Evolutionary conservation across 1,140 invertebrate species (phyloP).

Genomic region (Chironomus striatipennis): DNA sequence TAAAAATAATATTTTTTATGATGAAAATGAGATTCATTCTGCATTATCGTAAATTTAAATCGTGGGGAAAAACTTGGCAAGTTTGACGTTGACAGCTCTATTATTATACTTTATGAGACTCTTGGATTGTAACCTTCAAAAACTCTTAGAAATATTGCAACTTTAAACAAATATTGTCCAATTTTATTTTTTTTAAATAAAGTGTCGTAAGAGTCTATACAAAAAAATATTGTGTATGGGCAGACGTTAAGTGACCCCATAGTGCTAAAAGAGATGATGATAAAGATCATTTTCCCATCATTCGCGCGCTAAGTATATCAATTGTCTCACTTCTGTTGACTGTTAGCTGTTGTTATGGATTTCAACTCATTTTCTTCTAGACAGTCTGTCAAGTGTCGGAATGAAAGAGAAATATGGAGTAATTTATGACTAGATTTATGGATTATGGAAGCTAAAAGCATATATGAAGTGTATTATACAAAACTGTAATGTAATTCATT

Average conservation of each 20-base stretch:
- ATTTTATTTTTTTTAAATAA: too few species aligned
- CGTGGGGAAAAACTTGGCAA: neutral
- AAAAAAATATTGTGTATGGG: neutral
- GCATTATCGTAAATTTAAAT: neutral
- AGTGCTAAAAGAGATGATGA: neutral
- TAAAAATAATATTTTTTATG: neutral
- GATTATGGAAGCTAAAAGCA: neutral
- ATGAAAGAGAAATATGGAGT: neutral
- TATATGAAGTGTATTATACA: neutral
- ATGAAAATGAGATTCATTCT: neutral
- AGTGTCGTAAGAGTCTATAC: neutral
- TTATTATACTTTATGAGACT: neutral
- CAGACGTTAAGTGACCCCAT: neutral
- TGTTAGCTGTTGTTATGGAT: neutral
- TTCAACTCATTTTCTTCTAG: neutral
- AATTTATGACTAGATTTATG: conserved; percentile 9
- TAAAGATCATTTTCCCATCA: conserved; percentile 2
- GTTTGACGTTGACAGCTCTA: neutral
- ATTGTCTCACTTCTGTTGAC: neutral
- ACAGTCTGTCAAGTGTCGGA: neutral
- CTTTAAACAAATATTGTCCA: neutral
- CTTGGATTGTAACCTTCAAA: neutral
- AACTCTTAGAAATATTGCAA: neutral
- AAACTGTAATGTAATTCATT: too few species aligned
- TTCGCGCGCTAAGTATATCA: neutral